A percentile compares a stretch with the other conserved stretches of the same genome.
phyloP scores from a whole-genome alignment of 2,113 vertebrate genomes.

The Saimiri boliviensis region DNA sequence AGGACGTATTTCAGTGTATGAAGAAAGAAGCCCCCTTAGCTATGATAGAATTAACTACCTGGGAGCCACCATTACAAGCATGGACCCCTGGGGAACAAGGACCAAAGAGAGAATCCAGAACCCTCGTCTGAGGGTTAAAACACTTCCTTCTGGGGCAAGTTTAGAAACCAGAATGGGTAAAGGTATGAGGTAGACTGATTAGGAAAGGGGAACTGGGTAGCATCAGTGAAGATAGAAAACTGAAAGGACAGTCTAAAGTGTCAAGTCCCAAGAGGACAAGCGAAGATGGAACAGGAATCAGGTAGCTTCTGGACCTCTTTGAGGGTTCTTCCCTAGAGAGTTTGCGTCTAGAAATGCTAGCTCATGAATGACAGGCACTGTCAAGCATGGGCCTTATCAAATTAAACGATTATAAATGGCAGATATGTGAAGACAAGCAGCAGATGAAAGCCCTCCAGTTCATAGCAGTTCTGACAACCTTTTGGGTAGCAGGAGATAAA shows the following conservation, averaged over 20 bases:
- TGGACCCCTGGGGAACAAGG: background rate
- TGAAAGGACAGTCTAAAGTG: background rate
- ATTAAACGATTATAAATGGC: background rate
- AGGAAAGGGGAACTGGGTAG: background rate
- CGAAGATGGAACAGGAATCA: background rate
- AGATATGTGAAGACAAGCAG: background rate
- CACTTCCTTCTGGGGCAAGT: background rate
- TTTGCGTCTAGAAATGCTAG: background rate
- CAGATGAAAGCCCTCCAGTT: background rate
- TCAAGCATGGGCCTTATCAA: background rate
- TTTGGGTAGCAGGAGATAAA: background rate
- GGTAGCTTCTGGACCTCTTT: background rate
- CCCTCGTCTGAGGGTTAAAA: conserved; percentile 16
- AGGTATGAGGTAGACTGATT: background rate
- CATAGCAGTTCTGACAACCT: background rate
- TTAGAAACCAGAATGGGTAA: background rate
- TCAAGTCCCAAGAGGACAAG: background rate
- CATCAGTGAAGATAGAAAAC: background rate
- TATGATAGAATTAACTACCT: background rate
- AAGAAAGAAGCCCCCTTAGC: background rate
- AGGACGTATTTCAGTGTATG: conserved; percentile 24
- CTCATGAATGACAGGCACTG: background rate
- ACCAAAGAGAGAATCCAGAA: background rate
- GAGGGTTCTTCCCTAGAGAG: background rate
- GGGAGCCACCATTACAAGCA: background rate